Conservation (phyloP, 2,888 invertebrate species). For the Drosophila meridionalis region DNA sequence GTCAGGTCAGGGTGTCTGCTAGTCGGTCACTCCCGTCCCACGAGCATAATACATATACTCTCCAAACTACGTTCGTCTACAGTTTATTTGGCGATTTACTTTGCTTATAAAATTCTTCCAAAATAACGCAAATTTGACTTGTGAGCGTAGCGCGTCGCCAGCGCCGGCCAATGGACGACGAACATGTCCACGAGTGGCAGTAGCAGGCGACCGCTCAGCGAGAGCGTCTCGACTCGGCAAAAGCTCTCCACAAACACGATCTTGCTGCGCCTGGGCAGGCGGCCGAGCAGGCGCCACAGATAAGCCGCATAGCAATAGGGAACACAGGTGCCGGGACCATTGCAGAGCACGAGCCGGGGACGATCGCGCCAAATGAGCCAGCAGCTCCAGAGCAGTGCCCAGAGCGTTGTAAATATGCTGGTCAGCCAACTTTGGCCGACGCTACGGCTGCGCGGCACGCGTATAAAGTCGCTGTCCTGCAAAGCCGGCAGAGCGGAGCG, state of each 20-base stretch:
- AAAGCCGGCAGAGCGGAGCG: slow-evolving; percentile 78
- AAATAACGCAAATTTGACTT: slow-evolving; percentile 89
- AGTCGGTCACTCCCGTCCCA: neutral
- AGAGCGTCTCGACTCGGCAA: slow-evolving; percentile 95
- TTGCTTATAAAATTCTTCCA: slow-evolving; percentile 89
- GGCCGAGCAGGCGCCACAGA: slow-evolving; percentile 89
- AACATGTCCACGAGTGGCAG: slow-evolving; percentile 93
- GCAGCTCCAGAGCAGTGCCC: slow-evolving; percentile 89
- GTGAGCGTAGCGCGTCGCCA: slow-evolving; percentile 84
- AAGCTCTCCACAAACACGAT: slow-evolving; percentile 98
- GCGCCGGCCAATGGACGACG: slow-evolving; percentile 96
- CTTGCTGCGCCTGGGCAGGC: slow-evolving; percentile 87
- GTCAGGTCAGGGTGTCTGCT: neutral
- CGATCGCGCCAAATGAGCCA: slow-evolving; percentile 89
- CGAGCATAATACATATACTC: neutral
- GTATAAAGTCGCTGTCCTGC: slow-evolving; percentile 85
- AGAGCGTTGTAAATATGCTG: slow-evolving; percentile 91
- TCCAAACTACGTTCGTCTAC: neutral
- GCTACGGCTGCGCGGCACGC: slow-evolving; percentile 93
- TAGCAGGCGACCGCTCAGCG: slow-evolving; percentile 94
- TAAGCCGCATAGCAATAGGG: slow-evolving; percentile 94
- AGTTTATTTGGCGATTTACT: neutral
- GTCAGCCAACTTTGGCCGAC: slow-evolving; percentile 94
- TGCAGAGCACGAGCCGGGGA: slow-evolving; percentile 94
- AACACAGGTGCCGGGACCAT: slow-evolving; percentile 98